Conservation (phyloP, 2,888 invertebrate species). For the Cistogaster globosa region DNA sequence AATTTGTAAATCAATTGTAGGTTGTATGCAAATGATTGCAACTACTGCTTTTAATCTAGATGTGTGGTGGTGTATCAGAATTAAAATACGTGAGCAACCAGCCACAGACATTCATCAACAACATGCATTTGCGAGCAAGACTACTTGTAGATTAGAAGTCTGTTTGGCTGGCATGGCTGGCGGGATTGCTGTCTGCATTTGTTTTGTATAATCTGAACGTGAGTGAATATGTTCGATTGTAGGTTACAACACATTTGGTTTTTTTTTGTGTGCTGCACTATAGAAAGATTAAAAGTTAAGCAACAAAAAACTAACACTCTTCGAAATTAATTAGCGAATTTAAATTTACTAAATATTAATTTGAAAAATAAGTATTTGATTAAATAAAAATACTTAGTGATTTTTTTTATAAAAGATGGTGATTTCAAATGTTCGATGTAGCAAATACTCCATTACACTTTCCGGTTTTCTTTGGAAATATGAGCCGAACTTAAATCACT, state of each 20-base stretch:
- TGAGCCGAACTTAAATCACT: no score
- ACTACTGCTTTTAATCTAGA: conserved; percentile 51
- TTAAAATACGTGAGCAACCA: conserved; percentile 51
- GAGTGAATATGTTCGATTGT: conserved; percentile 46
- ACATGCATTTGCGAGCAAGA: conserved; percentile 41
- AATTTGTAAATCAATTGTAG: conserved; percentile 21
- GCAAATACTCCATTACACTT: no score
- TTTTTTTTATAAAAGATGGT: no score
- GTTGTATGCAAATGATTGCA: conserved; percentile 66
- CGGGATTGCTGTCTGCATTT: not conserved
- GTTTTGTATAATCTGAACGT: conserved; percentile 18
- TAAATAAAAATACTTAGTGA: no score
- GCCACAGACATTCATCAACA: conserved; percentile 18
- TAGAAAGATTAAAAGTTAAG: not conserved
- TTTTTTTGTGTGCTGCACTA: not conserved
- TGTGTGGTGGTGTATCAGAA: conserved; percentile 57
- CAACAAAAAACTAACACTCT: no score
- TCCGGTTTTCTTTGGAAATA: no score
- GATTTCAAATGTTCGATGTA: no score
- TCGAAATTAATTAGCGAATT: no score
- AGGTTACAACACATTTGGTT: conserved; percentile 21
- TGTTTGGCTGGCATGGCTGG: conserved; percentile 41
- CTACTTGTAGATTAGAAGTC: conserved; percentile 60
- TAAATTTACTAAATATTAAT: no score
- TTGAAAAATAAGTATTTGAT: no score